Evolutionary conservation across 2,797 vertebrate genomes (phyloP).

Genomic region (Anabacerthia variegaticeps): DNA sequence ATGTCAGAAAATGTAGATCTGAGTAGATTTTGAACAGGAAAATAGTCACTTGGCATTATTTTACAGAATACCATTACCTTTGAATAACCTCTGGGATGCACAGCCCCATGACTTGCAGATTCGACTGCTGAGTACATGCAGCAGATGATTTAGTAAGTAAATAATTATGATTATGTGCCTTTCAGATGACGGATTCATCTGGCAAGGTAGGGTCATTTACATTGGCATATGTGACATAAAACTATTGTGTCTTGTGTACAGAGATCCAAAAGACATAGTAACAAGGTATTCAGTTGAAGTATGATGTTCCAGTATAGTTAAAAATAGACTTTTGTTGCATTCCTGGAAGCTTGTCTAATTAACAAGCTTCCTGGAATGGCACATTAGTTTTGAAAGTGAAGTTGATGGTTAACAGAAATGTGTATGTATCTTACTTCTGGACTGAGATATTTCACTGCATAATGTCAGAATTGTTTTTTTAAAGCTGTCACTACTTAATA

Average conservation of each 20-base stretch:
- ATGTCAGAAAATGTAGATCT: neutral
- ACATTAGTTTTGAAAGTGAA: neutral
- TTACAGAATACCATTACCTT: neutral
- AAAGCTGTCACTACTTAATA: neutral
- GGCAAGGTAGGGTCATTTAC: neutral
- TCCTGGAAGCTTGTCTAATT: neutral
- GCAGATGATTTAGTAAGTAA: neutral
- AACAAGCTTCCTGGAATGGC: neutral
- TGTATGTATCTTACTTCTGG: neutral
- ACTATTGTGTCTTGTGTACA: neutral
- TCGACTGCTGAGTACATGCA: neutral
- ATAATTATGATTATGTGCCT: neutral
- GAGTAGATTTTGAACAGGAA: neutral
- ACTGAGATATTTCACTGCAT: constrained; percentile 13
- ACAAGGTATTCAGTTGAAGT: neutral
- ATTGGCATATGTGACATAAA: neutral
- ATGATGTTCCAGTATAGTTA: neutral
- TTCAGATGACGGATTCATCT: neutral
- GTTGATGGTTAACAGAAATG: constrained; percentile 11
- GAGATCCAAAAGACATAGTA: neutral
- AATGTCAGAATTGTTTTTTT: constrained; percentile 40
- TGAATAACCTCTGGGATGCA: neutral
- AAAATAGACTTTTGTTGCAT: neutral
- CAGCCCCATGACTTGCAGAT: neutral
- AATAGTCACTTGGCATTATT: neutral